Evolutionary conservation across 2,113 vertebrate species (phyloP).

Genomic region (Gasterosteus nipponicus): DNA sequence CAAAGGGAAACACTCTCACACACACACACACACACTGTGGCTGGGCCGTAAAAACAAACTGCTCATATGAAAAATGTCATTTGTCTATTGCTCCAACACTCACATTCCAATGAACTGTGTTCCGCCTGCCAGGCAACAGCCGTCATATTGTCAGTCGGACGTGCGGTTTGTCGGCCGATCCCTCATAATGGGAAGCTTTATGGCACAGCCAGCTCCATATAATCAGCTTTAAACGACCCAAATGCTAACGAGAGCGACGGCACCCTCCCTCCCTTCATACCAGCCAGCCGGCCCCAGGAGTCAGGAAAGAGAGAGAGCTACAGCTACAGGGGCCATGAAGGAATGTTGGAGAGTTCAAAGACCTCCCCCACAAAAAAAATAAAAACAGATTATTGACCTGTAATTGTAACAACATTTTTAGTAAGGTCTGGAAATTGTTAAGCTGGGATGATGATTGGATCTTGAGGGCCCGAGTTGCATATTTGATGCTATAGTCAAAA

Average conservation of each 20-base stretch:
- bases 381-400: conserved; percentile 4
- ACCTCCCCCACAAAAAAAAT: background rate
- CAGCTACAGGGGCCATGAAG: conserved; percentile 33
- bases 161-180: conserved; percentile 62
- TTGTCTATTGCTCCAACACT: conserved; percentile 78
- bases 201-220: conserved; percentile 72
- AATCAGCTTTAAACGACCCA: conserved; percentile 69
- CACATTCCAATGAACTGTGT: conserved; percentile 69
- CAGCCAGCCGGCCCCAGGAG: conserved; percentile 49
- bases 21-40: conserved; percentile 41
- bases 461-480: background rate
- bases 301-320: conserved; percentile 65
- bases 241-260: conserved; percentile 61
- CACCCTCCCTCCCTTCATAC: conserved; percentile 44
- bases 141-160: conserved; percentile 74
- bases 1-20: conserved; percentile 38
- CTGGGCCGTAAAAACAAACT: conserved; percentile 77
- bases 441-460: conserved; percentile 13
- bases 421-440: conserved; percentile 24
- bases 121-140: conserved; percentile 74
- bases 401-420: conserved; percentile 9
- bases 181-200: conserved; percentile 76
- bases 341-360: conserved; percentile 2
- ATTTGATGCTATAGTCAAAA: conserved; percentile 2
- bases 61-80: conserved; percentile 76